A percentile compares a stretch with the other conserved stretches of the same genome.
Conservation (phyloP, 2,797 vertebrate species). For the Prunella strophiata region DNA sequence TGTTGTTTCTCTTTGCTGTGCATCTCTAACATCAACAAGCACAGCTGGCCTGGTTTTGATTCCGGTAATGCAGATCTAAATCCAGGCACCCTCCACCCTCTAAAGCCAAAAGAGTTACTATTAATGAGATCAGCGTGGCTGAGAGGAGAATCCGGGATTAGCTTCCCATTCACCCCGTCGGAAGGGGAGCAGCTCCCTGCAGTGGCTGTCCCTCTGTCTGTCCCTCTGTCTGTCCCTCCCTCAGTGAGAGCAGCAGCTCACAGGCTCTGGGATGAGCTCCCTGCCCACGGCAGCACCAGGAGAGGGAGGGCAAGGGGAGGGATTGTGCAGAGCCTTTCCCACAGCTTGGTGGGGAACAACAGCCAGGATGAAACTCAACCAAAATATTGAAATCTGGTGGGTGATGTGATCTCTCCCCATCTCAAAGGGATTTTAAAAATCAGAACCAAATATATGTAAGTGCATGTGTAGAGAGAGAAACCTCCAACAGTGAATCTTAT, state of each 20-base stretch:
- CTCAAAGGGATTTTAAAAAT: neutral
- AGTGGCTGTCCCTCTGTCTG: neutral
- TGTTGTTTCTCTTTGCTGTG: neutral
- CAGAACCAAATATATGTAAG: neutral
- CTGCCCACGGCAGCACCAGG: neutral
- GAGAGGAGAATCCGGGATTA: slow-evolving; percentile 51
- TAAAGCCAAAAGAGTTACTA: slow-evolving; percentile 15
- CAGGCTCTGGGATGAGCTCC: neutral
- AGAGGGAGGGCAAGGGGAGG: neutral
- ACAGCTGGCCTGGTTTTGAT: slow-evolving; percentile 16
- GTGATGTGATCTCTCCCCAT: neutral
- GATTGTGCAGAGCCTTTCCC: neutral
- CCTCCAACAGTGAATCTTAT: neutral
- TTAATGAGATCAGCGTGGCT: slow-evolving; percentile 42
- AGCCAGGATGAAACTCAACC: neutral
- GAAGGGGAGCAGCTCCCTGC: neutral
- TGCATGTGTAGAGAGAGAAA: neutral
- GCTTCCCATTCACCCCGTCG: neutral
- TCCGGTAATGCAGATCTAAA: neutral
- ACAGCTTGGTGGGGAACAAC: neutral
- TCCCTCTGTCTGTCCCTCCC: neutral
- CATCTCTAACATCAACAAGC: neutral
- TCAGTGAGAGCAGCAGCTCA: neutral
- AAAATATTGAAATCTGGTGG: neutral
- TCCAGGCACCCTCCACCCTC: neutral